Conservation (phyloP, 1,140 invertebrate species). For the Heliconius congener region DNA sequence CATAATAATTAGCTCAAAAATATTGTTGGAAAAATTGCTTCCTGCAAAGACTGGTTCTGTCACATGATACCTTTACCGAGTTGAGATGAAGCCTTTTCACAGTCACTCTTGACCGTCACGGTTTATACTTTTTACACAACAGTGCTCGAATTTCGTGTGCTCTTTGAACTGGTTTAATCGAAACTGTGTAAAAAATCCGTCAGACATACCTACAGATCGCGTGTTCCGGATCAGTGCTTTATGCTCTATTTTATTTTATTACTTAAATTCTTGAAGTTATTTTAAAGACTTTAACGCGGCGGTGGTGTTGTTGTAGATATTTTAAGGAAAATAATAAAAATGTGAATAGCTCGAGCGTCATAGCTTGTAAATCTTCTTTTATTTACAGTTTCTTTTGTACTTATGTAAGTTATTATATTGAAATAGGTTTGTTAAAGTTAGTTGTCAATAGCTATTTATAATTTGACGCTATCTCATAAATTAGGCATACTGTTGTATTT, state of each 20-base stretch:
- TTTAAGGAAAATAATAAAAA: constrained; percentile 3
- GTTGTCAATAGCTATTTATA: too few species aligned
- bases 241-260: constrained; percentile 58
- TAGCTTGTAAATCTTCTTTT: not conserved
- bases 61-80: constrained; percentile 40
- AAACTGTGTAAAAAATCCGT: constrained; percentile 56
- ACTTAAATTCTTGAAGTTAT: constrained; percentile 40
- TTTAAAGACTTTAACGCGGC: constrained; percentile 32
- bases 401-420: not conserved
- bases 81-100: constrained; percentile 43
- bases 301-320: constrained; percentile 9
- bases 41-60: constrained; percentile 43
- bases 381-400: not conserved
- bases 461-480: too few species aligned
- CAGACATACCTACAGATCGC: constrained; percentile 58
- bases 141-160: constrained; percentile 63
- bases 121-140: constrained; percentile 53
- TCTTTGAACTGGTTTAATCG: constrained; percentile 73
- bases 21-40: constrained; percentile 37
- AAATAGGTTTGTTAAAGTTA: not conserved
- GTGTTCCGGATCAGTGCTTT: constrained; percentile 60
- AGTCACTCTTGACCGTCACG: constrained; percentile 42
- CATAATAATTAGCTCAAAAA: constrained; percentile 37
- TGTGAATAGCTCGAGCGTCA: not conserved
- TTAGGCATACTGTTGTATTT: too few species aligned